These are phyloP conservation scores for Octodon degus DNA, from an alignment of 2,113 vertebrate species.

Conservation along the genomic window DNA sequence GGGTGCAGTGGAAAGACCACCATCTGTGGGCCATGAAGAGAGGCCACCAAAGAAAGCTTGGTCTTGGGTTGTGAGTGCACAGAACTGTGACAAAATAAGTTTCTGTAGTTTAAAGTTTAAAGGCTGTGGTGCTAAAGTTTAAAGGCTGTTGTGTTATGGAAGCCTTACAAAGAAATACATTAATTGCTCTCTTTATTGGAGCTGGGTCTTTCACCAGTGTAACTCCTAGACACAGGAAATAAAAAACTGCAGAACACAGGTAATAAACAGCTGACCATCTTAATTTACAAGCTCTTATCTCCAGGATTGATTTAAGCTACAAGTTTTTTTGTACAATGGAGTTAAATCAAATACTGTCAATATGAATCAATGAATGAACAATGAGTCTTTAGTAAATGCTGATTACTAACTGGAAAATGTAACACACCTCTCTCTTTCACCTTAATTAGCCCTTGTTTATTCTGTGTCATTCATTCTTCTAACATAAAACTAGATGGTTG, in stretches of 20 bases:
- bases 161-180: background rate
- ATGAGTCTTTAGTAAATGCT: background rate
- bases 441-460: background rate
- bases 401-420: background rate
- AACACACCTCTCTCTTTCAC: background rate
- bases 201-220: background rate
- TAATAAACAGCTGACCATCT: background rate
- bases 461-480: background rate
- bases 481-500: background rate
- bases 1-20: background rate
- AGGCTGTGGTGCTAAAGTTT: background rate
- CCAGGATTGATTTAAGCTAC: constrained; percentile 14
- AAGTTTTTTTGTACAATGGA: background rate
- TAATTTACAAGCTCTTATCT: constrained; percentile 19
- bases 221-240: background rate
- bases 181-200: background rate
- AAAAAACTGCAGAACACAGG: constrained; percentile 36
- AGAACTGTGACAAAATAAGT: background rate
- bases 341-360: constrained; percentile 29
- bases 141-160: background rate
- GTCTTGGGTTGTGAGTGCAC: background rate
- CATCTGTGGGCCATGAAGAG: background rate
- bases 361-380: constrained; percentile 11
- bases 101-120: background rate
- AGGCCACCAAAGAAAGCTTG: background rate